Base-by-base conservation (phyloP, 2,888 invertebrate genomes). In the Tinea semifulvella region DNA sequence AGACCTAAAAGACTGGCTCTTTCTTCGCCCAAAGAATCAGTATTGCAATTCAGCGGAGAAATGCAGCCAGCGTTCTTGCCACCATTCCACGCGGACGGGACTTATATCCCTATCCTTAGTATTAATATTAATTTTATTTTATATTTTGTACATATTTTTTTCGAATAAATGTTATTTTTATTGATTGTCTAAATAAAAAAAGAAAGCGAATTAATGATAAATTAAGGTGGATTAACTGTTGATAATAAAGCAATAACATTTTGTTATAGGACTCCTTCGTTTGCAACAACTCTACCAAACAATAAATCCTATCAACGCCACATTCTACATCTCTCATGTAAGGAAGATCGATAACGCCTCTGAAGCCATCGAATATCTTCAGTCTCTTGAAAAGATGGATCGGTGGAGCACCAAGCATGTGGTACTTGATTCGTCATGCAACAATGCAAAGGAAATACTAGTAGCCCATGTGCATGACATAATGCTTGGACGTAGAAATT, bases 261-360 rank as follows among this genome's bases (percentile, higher is more conserved):
- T 47, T 36, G 49, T 51, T 46, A 4, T 55, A 97, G 97, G 96
- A 54, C 79, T 97, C 46, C 84, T 95, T 51, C 87, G 96, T 51
- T 84, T 97, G 48, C 96, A 97, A 67, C 92, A 96, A 71, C 88
- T 97, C 58, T 96, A 95, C 72, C 92, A 94, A 69, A 89, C 90
- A 48, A 81, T 96, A 58, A 87, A 86, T 48, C 92, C 93, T 2
- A 90, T 92, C 27, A 89, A 88, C 61, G 88, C 91, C 53, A 88
- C 90, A 48, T 93, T 94, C 72, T 90, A 91, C 68, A 91, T 96
- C 53, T 88, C 91, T 56, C 89, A 91, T 56, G 94, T 94, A 48
- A 90, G 93, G 66, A 86, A 92, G 60, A 90, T 96, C 58, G 84
- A 87, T 55, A 93, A 90, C 64, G 90, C 90, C 18, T 85, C 88